Evolutionary conservation across 2,797 vertebrate species (phyloP).

Genomic region (Hybognathus amarus): DNA sequence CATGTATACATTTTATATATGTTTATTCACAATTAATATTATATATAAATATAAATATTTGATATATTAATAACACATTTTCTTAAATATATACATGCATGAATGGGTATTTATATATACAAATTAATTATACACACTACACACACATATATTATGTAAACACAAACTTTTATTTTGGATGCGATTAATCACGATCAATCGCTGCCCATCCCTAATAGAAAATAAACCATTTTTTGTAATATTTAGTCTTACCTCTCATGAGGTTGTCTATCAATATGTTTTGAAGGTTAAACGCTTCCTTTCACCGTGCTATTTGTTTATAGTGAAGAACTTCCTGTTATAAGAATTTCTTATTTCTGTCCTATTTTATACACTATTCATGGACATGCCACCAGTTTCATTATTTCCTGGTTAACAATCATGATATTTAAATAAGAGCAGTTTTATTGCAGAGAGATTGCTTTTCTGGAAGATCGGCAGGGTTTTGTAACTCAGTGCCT

Average conservation of each 20-base stretch:
- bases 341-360: background rate
- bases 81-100: no score
- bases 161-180: no score
- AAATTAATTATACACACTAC: no score
- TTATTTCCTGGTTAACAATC: conserved; percentile 17
- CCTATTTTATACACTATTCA: background rate
- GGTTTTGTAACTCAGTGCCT: conserved; percentile 14
- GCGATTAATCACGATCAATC: no score
- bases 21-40: no score
- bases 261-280: no score
- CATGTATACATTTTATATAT: no score
- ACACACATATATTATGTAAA: no score
- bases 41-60: no score
- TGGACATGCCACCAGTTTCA: background rate
- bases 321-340: background rate
- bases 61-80: no score
- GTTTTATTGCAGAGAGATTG: conserved; percentile 26
- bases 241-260: background rate
- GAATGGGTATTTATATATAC: no score
- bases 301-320: background rate
- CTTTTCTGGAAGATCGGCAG: conserved; percentile 14
- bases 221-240: background rate
- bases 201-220: no score
- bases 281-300: background rate
- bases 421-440: conserved; percentile 29